phyloP scores from a whole-genome alignment of 1,140 invertebrate genomes.

The Anadara kagoshimensis region DNA sequence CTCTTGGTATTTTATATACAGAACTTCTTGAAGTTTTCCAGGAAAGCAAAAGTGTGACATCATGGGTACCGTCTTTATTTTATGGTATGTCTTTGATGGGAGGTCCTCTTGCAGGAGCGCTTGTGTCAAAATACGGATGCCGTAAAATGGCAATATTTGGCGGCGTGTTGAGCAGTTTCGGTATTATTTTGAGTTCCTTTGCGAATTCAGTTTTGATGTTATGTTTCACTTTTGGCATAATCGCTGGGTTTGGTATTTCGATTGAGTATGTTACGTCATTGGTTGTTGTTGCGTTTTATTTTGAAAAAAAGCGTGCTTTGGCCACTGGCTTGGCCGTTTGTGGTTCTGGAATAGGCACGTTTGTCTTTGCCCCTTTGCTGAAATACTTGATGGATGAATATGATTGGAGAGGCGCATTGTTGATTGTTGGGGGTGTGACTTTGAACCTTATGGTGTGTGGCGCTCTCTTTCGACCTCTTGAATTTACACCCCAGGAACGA shows the following conservation, averaged over 20 bases:
- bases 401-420: conserved; percentile 78
- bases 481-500: conserved; percentile 58
- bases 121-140: conserved; percentile 90
- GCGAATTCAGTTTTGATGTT: conserved; percentile 76
- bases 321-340: conserved; percentile 89
- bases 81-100: conserved; percentile 77
- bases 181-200: conserved; percentile 87
- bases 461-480: conserved; percentile 85
- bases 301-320: conserved; percentile 91
- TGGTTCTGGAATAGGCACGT: conserved; percentile 72
- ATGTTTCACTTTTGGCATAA: conserved; percentile 88
- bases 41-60: conserved; percentile 89
- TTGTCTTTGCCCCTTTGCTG: conserved; percentile 68
- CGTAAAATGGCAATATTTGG: conserved; percentile 83
- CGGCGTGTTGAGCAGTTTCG: conserved; percentile 83
- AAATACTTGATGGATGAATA: conserved; percentile 68
- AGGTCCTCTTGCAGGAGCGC: conserved; percentile 90
- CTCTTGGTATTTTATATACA: conserved; percentile 74
- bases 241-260: conserved; percentile 90
- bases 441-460: conserved; percentile 87
- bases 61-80: conserved; percentile 80
- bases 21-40: conserved; percentile 88
- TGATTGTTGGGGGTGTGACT: conserved; percentile 87
- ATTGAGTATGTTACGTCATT: conserved; percentile 86
- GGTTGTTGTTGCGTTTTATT: conserved; percentile 89